These are phyloP conservation scores for Manduca sexta DNA, from an alignment of 1,140 invertebrate genomes.

Conservation along the genomic window DNA sequence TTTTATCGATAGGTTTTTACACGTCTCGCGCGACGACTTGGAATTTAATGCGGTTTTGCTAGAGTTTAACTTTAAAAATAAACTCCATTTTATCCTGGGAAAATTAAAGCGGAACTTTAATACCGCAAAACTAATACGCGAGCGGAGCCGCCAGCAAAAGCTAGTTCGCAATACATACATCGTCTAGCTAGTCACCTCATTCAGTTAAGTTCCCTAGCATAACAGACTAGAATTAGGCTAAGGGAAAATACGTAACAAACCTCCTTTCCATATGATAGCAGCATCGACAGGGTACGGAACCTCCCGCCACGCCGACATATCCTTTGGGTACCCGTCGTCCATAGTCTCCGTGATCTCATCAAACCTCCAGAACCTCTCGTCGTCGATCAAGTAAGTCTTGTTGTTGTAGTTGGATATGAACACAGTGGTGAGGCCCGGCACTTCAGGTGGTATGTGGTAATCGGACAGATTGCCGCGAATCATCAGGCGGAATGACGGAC, in stretches of 20 bases:
- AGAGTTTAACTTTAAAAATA: too few species aligned
- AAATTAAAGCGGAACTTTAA: too few species aligned
- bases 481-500: slow-evolving; percentile 74
- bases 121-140: too few species aligned
- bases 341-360: slow-evolving; percentile 75
- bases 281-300: slow-evolving; percentile 78
- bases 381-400: slow-evolving; percentile 76
- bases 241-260: slow-evolving; percentile 43
- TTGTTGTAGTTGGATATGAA: slow-evolving; percentile 77
- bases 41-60: too few species aligned
- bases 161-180: too few species aligned
- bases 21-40: too few species aligned
- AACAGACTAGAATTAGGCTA: too few species aligned
- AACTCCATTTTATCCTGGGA: too few species aligned
- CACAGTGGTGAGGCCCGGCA: slow-evolving; percentile 81
- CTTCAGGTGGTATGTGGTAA: slow-evolving; percentile 76
- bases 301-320: slow-evolving; percentile 79
- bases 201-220: too few species aligned
- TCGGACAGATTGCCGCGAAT: slow-evolving; percentile 75
- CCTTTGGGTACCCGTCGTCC: slow-evolving; percentile 79
- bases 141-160: too few species aligned
- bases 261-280: slow-evolving; percentile 77
- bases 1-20: too few species aligned
- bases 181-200: too few species aligned
- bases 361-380: slow-evolving; percentile 80